phyloP scores from a whole-genome alignment of 2,797 vertebrate genomes.

The Huso huso region DNA sequence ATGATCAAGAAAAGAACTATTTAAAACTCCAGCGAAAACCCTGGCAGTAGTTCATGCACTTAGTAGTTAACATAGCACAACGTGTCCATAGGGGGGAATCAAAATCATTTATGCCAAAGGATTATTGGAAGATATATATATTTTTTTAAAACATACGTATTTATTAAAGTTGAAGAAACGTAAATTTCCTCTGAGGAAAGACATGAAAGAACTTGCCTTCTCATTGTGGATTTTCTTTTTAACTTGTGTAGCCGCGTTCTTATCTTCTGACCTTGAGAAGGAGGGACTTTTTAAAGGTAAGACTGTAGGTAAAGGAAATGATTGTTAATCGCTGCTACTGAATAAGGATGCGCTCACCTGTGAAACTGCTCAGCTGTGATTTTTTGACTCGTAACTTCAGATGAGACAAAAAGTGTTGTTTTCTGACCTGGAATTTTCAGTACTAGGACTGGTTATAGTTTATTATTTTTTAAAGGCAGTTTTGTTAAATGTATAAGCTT shows the following conservation, averaged over 20 bases:
- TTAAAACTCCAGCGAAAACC: conserved; percentile 63
- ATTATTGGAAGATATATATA: no score
- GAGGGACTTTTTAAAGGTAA: conserved; percentile 21
- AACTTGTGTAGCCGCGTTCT: conserved; percentile 24
- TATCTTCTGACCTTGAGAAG: conserved; percentile 10
- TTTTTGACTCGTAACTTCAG: no score
- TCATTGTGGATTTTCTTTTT: conserved; percentile 42
- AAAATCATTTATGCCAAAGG: not conserved
- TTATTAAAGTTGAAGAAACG: conserved; percentile 15
- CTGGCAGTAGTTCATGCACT: conserved; percentile 36
- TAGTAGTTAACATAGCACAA: conserved; percentile 6
- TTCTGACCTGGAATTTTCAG: no score
- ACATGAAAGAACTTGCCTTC: conserved; percentile 38
- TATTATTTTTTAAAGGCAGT: no score
- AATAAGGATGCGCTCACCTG: not conserved
- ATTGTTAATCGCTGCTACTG: no score
- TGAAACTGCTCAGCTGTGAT: not conserved
- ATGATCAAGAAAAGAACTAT: conserved; percentile 62
- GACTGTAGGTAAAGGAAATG: not conserved
- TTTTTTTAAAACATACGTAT: not conserved
- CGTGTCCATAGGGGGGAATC: conserved; percentile 6
- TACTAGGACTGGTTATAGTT: no score
- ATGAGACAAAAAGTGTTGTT: no score
- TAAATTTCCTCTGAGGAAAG: conserved; percentile 25
- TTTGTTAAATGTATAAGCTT: no score